Evolutionary conservation across 2,888 invertebrate genomes (phyloP).

Genomic region (Drepana falcataria): DNA sequence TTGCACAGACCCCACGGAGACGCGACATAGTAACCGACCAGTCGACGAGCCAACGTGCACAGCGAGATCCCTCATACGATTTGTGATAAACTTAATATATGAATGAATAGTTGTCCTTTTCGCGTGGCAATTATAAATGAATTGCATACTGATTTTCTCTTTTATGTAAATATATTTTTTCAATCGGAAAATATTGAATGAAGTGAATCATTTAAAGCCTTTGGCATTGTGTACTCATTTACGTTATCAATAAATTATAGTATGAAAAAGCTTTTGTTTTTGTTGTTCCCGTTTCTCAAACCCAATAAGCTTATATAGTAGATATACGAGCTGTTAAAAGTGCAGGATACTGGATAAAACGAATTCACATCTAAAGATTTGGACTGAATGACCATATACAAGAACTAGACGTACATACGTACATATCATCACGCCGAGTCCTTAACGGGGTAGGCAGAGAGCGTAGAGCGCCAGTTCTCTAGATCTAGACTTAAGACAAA

Average conservation of each 20-base stretch:
- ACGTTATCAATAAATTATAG: constrained; percentile 79
- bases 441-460: too few relatives aligned
- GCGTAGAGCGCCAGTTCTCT: too few relatives aligned
- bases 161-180: constrained; percentile 75
- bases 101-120: constrained; percentile 47
- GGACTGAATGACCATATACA: too few relatives aligned
- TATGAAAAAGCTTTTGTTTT: constrained; percentile 58
- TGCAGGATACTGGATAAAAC: too few relatives aligned
- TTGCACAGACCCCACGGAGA: constrained; percentile 44
- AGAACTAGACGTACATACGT: too few relatives aligned
- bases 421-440: too few relatives aligned
- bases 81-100: constrained; percentile 66
- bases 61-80: constrained; percentile 68
- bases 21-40: constrained; percentile 36
- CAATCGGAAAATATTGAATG: constrained; percentile 70
- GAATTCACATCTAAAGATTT: too few relatives aligned
- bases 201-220: constrained; percentile 76
- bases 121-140: constrained; percentile 58
- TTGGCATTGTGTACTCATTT: constrained; percentile 80
- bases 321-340: too few relatives aligned
- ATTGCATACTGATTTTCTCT: constrained; percentile 70
- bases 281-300: neutral
- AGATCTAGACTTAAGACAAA: too few relatives aligned
- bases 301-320: neutral
- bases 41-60: constrained; percentile 64